Conservation (phyloP, 2,888 invertebrate species). For the Caenorhabditis panamensis region DNA sequence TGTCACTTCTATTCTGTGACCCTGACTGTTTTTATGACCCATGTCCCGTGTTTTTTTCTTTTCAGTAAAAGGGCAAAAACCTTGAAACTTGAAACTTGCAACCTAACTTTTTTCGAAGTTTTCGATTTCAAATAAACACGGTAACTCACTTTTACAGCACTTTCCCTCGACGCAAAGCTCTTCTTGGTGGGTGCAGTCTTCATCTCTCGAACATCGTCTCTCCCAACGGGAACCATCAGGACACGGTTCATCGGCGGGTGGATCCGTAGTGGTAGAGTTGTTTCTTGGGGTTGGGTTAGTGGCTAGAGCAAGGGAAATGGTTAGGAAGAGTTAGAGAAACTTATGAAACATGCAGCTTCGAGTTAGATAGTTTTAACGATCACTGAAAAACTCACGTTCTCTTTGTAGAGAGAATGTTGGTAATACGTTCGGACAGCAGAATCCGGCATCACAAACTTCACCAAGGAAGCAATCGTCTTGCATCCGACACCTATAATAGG, state of each 20-base stretch:
- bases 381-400: slow-evolving; percentile 66
- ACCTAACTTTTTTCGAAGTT: slow-evolving; percentile 18
- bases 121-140: background rate
- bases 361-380: background rate
- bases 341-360: background rate
- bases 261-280: slow-evolving; percentile 19
- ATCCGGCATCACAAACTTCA: slow-evolving; percentile 71
- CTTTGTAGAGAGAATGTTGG: slow-evolving; percentile 56
- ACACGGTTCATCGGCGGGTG: slow-evolving; percentile 61
- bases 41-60: slow-evolving; percentile 4
- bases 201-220: slow-evolving; percentile 43
- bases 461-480: slow-evolving; percentile 72
- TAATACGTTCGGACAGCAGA: slow-evolving; percentile 68
- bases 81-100: slow-evolving; percentile 38
- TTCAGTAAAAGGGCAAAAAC: slow-evolving; percentile 3
- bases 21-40: slow-evolving; percentile 26
- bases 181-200: slow-evolving; percentile 52
- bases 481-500: slow-evolving; percentile 69
- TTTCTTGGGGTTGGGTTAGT: slow-evolving; percentile 31
- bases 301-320: slow-evolving; percentile 33
- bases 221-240: slow-evolving; percentile 64
- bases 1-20: slow-evolving; percentile 56
- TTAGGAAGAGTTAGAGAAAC: slow-evolving; percentile 25
- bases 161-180: slow-evolving; percentile 65
- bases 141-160: slow-evolving; percentile 67